phyloP scores from a whole-genome alignment of 2,797 vertebrate species.

The Sebastiscus albofasciatus region DNA sequence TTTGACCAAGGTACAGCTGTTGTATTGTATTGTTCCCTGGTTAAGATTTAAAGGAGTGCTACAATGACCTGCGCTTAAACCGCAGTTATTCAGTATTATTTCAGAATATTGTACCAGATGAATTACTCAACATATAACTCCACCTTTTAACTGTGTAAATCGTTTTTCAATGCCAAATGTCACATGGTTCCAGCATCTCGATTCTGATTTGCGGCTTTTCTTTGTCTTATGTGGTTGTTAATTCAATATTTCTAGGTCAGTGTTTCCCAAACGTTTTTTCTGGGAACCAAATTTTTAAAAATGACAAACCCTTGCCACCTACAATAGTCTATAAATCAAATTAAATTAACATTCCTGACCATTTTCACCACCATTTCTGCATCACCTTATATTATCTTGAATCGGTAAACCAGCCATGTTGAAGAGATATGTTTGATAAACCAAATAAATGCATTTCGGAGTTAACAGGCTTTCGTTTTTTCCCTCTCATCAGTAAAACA shows the following conservation, averaged over 20 bases:
- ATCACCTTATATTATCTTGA: too few species aligned
- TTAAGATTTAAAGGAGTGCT: neutral
- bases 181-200: neutral
- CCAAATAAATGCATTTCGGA: too few species aligned
- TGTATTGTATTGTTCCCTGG: neutral
- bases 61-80: neutral
- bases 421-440: too few species aligned
- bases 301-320: too few species aligned
- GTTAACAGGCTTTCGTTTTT: too few species aligned
- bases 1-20: neutral
- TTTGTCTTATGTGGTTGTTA: neutral
- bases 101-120: neutral
- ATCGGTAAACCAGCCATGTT: too few species aligned
- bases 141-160: neutral
- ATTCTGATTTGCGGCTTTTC: neutral
- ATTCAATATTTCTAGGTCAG: neutral
- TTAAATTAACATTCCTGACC: too few species aligned
- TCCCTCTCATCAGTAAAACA: too few species aligned
- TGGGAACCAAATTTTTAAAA: too few species aligned
- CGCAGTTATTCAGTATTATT: conserved; percentile 8
- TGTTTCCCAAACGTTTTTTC: neutral
- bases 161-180: neutral
- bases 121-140: neutral
- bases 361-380: too few species aligned
- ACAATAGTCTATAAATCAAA: too few species aligned